A percentile compares a stretch with the other conserved stretches of the same genome.
Conservation (phyloP, 2,113 vertebrate species). For the Conger conger region DNA sequence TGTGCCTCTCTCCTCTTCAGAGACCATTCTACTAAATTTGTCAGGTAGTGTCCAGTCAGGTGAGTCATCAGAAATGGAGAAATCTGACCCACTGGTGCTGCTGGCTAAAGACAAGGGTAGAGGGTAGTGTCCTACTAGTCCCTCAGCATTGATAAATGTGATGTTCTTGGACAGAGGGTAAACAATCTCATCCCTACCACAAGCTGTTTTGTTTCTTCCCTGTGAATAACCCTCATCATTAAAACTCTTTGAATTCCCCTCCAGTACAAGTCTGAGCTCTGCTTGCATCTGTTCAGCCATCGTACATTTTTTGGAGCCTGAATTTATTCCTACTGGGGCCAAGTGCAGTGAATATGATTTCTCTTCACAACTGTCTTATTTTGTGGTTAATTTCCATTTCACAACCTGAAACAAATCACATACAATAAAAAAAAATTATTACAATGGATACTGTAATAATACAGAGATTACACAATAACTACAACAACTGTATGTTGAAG, state of each 20-base stretch:
- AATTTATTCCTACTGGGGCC: neutral
- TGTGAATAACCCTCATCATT: neutral
- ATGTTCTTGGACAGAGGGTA: neutral
- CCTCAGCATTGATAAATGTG: neutral
- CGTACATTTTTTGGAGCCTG: neutral
- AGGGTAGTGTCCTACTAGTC: neutral
- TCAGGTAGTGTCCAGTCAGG: neutral
- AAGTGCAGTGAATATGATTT: neutral
- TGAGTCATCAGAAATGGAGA: neutral
- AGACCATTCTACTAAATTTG: neutral
- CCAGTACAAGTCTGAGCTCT: neutral
- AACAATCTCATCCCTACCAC: neutral
- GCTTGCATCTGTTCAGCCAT: neutral
- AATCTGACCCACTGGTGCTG: neutral
- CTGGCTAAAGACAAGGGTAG: neutral
- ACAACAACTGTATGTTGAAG: too few relatives aligned
- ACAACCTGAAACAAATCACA: neutral
- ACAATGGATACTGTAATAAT: neutral
- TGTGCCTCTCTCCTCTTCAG: neutral
- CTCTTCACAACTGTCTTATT: neutral
- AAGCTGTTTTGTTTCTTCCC: neutral
- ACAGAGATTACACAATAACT: neutral
- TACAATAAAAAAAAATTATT: neutral
- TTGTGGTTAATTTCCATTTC: neutral
- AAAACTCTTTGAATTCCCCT: constrained; percentile 1